Conservation (phyloP, 2,888 invertebrate genomes). For the Drosophila borborema region DNA sequence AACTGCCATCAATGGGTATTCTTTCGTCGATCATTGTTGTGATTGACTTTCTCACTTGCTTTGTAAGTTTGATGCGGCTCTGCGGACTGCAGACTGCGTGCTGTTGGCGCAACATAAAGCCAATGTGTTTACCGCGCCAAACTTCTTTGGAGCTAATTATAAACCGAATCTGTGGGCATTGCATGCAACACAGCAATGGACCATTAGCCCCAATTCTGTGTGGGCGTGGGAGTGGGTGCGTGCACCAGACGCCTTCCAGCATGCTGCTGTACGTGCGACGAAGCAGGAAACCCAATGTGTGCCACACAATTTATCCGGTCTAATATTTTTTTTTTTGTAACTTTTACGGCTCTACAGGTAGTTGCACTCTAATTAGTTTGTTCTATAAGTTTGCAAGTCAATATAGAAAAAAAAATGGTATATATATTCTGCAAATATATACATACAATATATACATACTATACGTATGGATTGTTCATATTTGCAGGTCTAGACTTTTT, state of each 20-base stretch:
- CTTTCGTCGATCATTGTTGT: background rate
- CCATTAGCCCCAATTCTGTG: conserved; percentile 70
- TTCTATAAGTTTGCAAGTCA: background rate
- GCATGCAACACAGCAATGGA: conserved; percentile 66
- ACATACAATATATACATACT: background rate
- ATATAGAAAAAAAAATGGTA: background rate
- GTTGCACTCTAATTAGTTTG: background rate
- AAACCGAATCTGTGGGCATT: conserved; percentile 48
- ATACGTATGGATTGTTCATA: background rate
- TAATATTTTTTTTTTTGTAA: conserved; percentile 1
- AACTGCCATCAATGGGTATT: conserved; percentile 4
- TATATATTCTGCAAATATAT: background rate
- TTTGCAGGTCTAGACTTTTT: too few species aligned
- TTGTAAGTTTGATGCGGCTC: conserved; percentile 36
- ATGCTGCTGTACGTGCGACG: conserved; percentile 25
- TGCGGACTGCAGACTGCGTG: conserved; percentile 29
- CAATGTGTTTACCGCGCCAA: conserved; percentile 69
- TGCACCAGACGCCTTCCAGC: conserved; percentile 1
- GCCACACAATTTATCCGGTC: background rate
- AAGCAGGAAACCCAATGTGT: conserved; percentile 30
- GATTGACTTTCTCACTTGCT: conserved; percentile 27
- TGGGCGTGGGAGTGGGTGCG: conserved; percentile 27
- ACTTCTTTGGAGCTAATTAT: conserved; percentile 75
- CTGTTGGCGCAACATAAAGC: conserved; percentile 61
- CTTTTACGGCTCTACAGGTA: conserved; percentile 17